Evolutionary conservation across 2,797 vertebrate species (phyloP).

Genomic region (Australoheros facetus): DNA sequence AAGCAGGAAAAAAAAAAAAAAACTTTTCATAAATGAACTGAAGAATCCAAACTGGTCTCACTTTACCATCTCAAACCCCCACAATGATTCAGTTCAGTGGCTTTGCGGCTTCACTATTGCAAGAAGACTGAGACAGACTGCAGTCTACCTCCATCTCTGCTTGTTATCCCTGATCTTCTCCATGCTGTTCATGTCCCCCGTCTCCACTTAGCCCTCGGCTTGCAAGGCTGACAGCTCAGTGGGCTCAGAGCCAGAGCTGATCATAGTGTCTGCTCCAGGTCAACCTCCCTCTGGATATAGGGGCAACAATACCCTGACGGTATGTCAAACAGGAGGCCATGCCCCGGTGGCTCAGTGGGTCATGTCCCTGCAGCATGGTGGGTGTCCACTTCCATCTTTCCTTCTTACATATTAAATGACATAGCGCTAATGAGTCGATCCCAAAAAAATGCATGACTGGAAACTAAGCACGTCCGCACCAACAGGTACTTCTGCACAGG

Average conservation of each 20-base stretch:
- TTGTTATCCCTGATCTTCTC: slow-evolving; percentile 52
- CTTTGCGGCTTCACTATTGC: slow-evolving; percentile 20
- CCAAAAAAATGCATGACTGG: neutral
- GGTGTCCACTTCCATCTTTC: neutral
- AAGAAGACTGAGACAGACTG: slow-evolving; percentile 33
- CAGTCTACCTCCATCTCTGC: slow-evolving; percentile 43
- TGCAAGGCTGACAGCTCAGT: slow-evolving; percentile 55
- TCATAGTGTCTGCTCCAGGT: slow-evolving; percentile 50
- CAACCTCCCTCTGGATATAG: slow-evolving; percentile 33
- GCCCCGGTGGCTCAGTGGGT: slow-evolving; percentile 28
- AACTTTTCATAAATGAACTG: neutral
- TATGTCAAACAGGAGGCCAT: slow-evolving; percentile 44
- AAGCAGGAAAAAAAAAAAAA: neutral
- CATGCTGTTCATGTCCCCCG: slow-evolving; percentile 34
- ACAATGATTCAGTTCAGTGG: slow-evolving; percentile 17
- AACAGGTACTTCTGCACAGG: neutral
- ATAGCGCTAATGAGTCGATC: neutral
- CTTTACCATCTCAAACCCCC: neutral
- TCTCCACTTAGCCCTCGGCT: slow-evolving; percentile 43
- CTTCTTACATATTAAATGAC: neutral
- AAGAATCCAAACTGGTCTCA: neutral
- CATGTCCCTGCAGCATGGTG: slow-evolving; percentile 26
- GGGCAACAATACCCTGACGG: slow-evolving; percentile 43
- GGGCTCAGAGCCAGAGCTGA: slow-evolving; percentile 56
- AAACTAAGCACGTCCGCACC: neutral